Percentiles rank a stretch among this genome's conserved stretches.
phyloP scores from a whole-genome alignment of 2,888 invertebrate genomes.

The Tenthredo notha region DNA sequence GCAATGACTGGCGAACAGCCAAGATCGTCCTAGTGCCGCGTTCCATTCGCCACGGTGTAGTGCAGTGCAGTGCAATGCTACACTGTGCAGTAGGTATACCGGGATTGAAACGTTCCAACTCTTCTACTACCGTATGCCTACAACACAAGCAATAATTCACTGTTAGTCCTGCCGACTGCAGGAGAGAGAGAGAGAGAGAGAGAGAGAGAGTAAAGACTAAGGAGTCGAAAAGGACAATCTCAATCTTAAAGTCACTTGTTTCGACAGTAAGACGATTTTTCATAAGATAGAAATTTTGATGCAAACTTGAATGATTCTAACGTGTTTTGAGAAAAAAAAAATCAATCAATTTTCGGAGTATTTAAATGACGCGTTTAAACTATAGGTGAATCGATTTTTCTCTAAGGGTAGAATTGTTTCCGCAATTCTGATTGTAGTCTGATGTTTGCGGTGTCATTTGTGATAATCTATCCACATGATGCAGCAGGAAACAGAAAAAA shows the following conservation, averaged over 20 bases:
- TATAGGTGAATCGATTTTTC: no score
- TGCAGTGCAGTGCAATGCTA: background rate
- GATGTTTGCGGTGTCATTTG: no score
- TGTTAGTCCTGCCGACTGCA: background rate
- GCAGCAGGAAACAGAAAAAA: no score
- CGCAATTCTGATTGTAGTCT: no score
- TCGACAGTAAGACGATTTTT: background rate
- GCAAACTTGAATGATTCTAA: no score
- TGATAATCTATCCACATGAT: no score
- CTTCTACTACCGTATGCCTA: background rate
- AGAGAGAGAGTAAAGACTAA: background rate
- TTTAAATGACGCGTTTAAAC: no score
- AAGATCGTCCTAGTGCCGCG: slow-evolving; percentile 31
- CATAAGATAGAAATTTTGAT: no score
- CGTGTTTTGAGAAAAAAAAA: no score
- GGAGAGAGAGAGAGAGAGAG: background rate
- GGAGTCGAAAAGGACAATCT: background rate
- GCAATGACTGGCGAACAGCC: slow-evolving; percentile 48
- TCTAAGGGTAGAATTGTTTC: no score
- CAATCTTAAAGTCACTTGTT: background rate
- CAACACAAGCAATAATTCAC: background rate
- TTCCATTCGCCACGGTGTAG: slow-evolving; percentile 18
- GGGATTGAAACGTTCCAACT: background rate
- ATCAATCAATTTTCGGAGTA: no score
- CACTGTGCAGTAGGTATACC: background rate